Conservation (phyloP, 2,888 invertebrate species). For the Willowsia nigromaculata region DNA sequence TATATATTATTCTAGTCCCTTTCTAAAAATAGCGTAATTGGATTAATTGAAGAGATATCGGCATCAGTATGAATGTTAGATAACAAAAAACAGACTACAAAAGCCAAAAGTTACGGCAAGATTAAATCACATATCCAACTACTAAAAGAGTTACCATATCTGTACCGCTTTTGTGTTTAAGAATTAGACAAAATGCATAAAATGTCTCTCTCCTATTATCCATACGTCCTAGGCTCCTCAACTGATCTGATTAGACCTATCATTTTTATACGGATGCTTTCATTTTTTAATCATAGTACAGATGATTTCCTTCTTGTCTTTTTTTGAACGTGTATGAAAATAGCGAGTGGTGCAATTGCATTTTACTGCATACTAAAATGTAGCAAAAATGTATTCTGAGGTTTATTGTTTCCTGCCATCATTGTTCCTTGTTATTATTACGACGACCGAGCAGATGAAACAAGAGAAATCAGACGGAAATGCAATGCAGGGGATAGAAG, state of each 20-base stretch:
- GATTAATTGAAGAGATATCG: neutral
- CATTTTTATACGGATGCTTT: neutral
- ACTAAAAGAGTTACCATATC: neutral
- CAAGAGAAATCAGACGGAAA: constrained; percentile 22
- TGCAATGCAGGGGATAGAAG: neutral
- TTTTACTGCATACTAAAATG: neutral
- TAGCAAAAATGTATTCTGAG: neutral
- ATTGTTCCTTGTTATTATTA: constrained; percentile 1
- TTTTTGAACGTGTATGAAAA: neutral
- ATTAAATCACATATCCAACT: neutral
- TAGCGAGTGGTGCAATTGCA: neutral
- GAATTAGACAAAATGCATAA: neutral
- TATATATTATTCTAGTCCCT: neutral
- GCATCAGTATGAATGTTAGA: neutral
- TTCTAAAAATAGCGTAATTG: neutral
- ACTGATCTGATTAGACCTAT: neutral
- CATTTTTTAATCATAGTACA: neutral
- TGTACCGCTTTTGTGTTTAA: neutral
- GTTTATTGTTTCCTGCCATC: constrained; percentile 19
- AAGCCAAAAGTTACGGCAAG: neutral
- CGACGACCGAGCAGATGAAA: neutral
- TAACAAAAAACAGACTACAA: neutral
- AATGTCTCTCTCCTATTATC: neutral
- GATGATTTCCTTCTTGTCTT: neutral
- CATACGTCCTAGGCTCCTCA: neutral